Percentiles rank a stretch among this genome's conserved stretches.
phyloP scores from a whole-genome alignment of 2,888 invertebrate genomes.

The Megalurothrips usitatus region DNA sequence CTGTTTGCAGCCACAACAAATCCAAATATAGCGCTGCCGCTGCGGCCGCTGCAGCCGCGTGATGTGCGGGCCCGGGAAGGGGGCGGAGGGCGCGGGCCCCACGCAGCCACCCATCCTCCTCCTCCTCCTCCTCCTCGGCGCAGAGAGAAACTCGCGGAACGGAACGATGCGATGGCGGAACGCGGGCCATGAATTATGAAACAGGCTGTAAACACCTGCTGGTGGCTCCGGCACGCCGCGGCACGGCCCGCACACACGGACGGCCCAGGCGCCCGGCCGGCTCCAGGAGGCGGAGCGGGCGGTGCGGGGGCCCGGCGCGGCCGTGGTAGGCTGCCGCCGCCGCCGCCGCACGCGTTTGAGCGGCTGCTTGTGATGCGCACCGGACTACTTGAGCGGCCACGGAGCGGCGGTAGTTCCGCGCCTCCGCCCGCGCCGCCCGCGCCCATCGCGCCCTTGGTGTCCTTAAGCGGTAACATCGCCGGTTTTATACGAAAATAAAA shows the following conservation, averaged over 20 bases:
- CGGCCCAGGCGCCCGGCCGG: not conserved
- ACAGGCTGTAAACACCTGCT: slow-evolving; percentile 26
- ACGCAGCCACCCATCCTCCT: not conserved
- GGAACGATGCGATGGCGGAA: slow-evolving; percentile 20
- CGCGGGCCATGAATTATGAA: slow-evolving; percentile 22
- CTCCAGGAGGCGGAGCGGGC: too few species aligned
- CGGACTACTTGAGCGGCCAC: too few species aligned
- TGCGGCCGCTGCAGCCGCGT: not conserved
- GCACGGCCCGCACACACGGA: not conserved
- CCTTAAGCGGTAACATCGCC: too few species aligned
- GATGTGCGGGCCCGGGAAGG: not conserved
- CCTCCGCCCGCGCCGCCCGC: too few species aligned
- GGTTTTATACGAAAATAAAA: too few species aligned
- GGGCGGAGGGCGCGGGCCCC: not conserved
- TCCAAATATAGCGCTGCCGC: not conserved
- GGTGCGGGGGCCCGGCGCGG: not conserved
- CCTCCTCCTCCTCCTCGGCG: not conserved
- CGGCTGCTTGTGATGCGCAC: not conserved
- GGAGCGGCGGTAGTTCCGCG: too few species aligned
- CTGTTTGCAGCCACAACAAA: slow-evolving; percentile 18
- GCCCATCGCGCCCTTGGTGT: too few species aligned
- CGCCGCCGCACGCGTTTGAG: not conserved
- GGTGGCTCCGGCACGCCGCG: slow-evolving; percentile 13
- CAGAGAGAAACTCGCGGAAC: slow-evolving; percentile 18
- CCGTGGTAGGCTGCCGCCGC: not conserved